Conservation (phyloP, 2,113 vertebrate genomes). For the Scortum barcoo region DNA sequence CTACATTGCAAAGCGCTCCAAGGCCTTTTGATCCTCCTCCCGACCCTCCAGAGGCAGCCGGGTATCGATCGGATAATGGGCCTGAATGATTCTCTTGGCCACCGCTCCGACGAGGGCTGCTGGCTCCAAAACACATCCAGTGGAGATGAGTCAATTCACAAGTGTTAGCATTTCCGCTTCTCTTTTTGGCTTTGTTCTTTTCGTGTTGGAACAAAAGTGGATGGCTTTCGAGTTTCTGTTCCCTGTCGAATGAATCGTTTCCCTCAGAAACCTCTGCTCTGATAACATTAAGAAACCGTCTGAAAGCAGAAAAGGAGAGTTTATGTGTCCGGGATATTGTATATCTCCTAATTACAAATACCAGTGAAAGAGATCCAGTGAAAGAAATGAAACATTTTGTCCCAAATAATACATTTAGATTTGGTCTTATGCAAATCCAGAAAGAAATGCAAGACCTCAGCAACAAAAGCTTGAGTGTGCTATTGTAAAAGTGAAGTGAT, state of each 20-base stretch:
- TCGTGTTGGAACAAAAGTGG: constrained; percentile 56
- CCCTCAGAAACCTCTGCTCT: constrained; percentile 44
- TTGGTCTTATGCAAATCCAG: neutral
- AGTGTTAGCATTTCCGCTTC: constrained; percentile 66
- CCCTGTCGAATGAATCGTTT: constrained; percentile 54
- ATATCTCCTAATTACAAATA: neutral
- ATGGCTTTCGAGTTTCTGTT: constrained; percentile 75
- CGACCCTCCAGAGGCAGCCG: constrained; percentile 51
- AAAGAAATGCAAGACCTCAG: neutral
- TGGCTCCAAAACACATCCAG: constrained; percentile 62
- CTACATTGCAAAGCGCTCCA: constrained; percentile 41
- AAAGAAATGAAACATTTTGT: neutral
- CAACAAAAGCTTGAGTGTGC: neutral
- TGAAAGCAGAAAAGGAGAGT: neutral
- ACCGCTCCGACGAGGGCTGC: constrained; percentile 36
- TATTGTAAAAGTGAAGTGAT: neutral
- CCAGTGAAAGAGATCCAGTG: neutral
- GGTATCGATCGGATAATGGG: constrained; percentile 79
- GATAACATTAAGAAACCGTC: constrained; percentile 3
- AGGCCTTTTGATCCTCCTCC: constrained; percentile 68
- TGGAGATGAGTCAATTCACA: constrained; percentile 70
- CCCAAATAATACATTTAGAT: neutral
- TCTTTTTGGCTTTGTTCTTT: constrained; percentile 64
- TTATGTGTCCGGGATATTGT: neutral
- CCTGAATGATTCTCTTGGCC: constrained; percentile 69